Percentiles rank a stretch among this genome's conserved stretches.
These are phyloP conservation scores for Trilocha varians DNA, from an alignment of 2,888 invertebrate species.

Conservation along the genomic window DNA sequence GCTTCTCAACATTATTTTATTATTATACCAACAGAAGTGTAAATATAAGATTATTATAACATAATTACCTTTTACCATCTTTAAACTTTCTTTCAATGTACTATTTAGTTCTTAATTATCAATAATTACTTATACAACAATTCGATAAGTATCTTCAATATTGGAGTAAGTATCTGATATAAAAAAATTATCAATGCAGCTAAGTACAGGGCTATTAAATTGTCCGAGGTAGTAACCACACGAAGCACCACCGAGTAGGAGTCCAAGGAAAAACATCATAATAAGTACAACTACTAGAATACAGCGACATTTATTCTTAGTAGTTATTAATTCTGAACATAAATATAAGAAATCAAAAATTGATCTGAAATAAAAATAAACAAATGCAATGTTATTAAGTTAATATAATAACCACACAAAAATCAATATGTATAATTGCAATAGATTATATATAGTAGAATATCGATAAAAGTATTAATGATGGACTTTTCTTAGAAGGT, in stretches of 20 bases:
- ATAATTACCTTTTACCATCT: too few species aligned
- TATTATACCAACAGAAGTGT: too few species aligned
- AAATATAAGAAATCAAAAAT: constrained; percentile 40
- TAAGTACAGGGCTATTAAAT: constrained; percentile 52
- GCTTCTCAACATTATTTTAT: too few species aligned
- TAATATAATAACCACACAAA: too few species aligned
- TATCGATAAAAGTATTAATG: too few species aligned
- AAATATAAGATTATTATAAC: too few species aligned
- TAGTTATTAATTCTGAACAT: constrained; percentile 36
- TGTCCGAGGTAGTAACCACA: constrained; percentile 45
- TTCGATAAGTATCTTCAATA: constrained; percentile 34
- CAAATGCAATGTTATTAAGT: too few species aligned
- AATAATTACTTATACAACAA: constrained; percentile 27
- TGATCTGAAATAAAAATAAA: constrained; percentile 43
- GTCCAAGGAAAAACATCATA: constrained; percentile 35
- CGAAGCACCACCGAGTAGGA: constrained; percentile 50
- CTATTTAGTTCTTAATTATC: background rate
- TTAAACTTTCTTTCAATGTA: too few species aligned
- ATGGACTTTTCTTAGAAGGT: too few species aligned
- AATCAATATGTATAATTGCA: too few species aligned
- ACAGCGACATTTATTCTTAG: constrained; percentile 34
- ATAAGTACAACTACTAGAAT: constrained; percentile 23
- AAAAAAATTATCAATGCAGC: constrained; percentile 52
- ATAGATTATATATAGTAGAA: too few species aligned
- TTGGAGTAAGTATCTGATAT: constrained; percentile 28